A percentile compares a stretch with the other conserved stretches of the same genome.
Evolutionary conservation across 2,113 vertebrate genomes (phyloP).

Genomic region (Stomatorhinus ivindoensis): DNA sequence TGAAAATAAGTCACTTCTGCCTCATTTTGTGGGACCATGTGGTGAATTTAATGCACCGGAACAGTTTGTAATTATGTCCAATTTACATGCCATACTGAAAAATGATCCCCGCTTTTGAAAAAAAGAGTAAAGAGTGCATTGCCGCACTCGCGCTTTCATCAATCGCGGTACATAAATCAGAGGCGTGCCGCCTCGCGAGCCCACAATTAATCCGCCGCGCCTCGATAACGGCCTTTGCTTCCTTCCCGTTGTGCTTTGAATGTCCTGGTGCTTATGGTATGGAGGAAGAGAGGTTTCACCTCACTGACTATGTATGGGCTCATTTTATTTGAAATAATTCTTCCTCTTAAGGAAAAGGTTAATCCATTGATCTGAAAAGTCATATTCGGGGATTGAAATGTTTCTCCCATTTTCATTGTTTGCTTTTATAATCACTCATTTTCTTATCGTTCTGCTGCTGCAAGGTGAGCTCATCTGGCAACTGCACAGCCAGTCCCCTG

Average conservation of each 20-base stretch:
- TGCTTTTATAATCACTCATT: not conserved
- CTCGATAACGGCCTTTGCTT: not conserved
- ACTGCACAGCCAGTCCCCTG: conserved; percentile 36
- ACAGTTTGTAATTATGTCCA: conserved; percentile 9
- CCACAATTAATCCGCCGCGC: not conserved
- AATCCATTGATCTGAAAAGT: not conserved
- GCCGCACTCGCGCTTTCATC: not conserved
- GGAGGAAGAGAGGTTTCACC: not conserved
- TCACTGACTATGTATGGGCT: not conserved
- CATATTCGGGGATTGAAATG: not conserved
- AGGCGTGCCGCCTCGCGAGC: not conserved
- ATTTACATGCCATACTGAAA: conserved; percentile 11
- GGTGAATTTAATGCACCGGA: not conserved
- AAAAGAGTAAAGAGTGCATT: not conserved
- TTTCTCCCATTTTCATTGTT: not conserved
- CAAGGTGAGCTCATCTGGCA: not conserved
- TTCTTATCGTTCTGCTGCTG: not conserved
- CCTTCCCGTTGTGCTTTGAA: not conserved
- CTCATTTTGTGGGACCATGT: not conserved
- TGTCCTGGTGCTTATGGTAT: not conserved
- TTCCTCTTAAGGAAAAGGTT: not conserved
- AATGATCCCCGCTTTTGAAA: not conserved
- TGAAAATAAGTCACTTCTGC: conserved; percentile 1
- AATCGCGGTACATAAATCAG: conserved; percentile 7
- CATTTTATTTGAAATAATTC: not conserved